phyloP scores from a whole-genome alignment of 2,888 invertebrate genomes.

The Cantharis flavilabris region DNA sequence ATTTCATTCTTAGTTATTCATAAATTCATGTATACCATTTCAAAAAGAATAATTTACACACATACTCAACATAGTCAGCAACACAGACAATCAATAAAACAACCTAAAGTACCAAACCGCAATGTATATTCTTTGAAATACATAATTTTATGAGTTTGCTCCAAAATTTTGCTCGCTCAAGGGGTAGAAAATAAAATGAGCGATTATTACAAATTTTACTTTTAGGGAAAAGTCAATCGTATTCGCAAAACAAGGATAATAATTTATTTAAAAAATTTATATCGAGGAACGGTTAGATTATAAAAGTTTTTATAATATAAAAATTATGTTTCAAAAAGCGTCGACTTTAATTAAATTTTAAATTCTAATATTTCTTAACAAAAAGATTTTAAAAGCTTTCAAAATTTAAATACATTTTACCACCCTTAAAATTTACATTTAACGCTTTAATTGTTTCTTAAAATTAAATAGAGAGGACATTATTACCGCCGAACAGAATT shows the following conservation, averaged over 20 bases:
- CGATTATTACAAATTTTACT: too few species aligned
- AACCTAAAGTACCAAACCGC: neutral
- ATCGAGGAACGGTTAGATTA: neutral
- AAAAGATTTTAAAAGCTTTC: slow-evolving; percentile 1
- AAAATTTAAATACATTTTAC: neutral
- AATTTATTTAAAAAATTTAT: neutral
- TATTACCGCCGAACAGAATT: neutral
- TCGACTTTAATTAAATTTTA: slow-evolving; percentile 1
- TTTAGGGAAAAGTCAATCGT: too few species aligned
- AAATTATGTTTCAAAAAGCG: neutral
- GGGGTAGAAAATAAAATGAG: neutral
- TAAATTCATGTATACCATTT: neutral
- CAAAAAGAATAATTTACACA: neutral
- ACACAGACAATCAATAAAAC: neutral
- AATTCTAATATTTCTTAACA: slow-evolving; percentile 1
- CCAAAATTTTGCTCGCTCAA: neutral
- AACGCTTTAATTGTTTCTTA: neutral
- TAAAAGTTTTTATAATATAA: neutral
- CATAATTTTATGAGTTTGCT: neutral
- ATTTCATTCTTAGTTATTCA: neutral
- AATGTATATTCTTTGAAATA: neutral
- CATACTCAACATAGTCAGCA: neutral
- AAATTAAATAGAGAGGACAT: neutral
- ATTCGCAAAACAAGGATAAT: neutral
- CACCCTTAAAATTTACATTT: neutral